Evolutionary conservation across 2,797 vertebrate species (phyloP), one percentile per base, ranked within the genome.

Genomic region (Thripadectes ignobilis): DNA sequence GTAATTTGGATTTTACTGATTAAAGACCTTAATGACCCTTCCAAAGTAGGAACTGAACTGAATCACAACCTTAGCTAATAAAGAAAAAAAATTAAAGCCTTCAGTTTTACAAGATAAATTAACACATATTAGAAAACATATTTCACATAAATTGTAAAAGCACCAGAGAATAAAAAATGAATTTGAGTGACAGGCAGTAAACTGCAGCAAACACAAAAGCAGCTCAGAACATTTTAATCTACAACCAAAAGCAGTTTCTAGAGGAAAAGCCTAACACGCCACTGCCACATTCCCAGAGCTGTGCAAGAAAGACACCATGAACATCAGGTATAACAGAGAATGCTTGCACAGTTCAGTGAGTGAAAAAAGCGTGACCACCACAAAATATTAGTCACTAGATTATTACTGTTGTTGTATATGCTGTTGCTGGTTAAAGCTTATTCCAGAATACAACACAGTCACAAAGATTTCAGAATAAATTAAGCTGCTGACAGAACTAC

Each of bases 31-130:
- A 87, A 95, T 14, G 43, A 57, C 88, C 43, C 63, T 90, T 81
- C 62, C 59, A 95, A 84, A 95, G 79, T 30, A 88, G 58, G 61
- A 94, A 67, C 48, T 80, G 88, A 93, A 93, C 39, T 39, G 75
- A 97, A 95, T 89, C 75, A 65, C 88, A 97, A 96, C 67, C 95
- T 95, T 6, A 67, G 46, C 89, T 97, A 96, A 97, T 94, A 91
- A 94, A 96, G 78, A 91, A 96, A 95, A 46, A 94, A 76, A 95
- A 93, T 22, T 38, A 63, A 92, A 90, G 87, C 15, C 2, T 74
- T 95, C 78, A 71, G 52, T 87, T 81, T 96, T 85, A 82, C 21
- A 68, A 90, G 83, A 93, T 92, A 97, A 97, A 96, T 93, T 92
- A 95, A 71, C 48, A 51, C 32, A 30, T 54, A 92, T 52, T 67